These are phyloP conservation scores for Syngnathus scovelli DNA, from an alignment of 2,113 vertebrate genomes.

Conservation along the genomic window DNA sequence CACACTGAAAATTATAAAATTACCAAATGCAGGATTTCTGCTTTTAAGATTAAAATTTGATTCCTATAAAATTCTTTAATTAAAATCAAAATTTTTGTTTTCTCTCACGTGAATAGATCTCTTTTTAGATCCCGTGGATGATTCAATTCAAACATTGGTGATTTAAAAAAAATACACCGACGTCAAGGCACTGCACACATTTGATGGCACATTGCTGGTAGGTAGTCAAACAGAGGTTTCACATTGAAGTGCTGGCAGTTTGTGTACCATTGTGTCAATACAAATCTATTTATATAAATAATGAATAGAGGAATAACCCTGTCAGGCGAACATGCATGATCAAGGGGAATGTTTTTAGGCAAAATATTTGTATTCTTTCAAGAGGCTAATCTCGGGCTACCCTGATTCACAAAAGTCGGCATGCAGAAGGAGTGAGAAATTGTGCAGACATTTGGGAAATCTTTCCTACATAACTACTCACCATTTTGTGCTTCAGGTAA, in stretches of 20 bases:
- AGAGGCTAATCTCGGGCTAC: background rate
- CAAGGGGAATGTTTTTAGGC: background rate
- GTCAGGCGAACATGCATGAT: constrained; percentile 12
- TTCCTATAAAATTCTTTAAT: no score
- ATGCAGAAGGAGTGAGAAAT: background rate
- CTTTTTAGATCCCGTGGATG: no score
- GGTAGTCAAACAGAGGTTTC: constrained; percentile 14
- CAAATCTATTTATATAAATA: constrained; percentile 2
- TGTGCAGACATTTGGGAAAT: background rate
- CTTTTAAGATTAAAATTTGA: no score
- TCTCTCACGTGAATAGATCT: no score
- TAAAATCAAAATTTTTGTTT: no score
- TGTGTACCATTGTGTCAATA: constrained; percentile 52
- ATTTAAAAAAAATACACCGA: constrained; percentile 43
- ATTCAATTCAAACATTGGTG: background rate
- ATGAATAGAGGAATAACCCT: constrained; percentile 15
- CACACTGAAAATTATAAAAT: background rate
- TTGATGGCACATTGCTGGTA: constrained; percentile 57
- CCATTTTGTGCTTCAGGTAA: constrained; percentile 1
- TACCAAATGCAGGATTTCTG: background rate
- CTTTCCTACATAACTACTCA: background rate
- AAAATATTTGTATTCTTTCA: background rate
- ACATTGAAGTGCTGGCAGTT: constrained; percentile 59
- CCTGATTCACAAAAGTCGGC: constrained; percentile 6
- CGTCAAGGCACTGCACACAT: constrained; percentile 77